Evolutionary conservation across 2,113 vertebrate species (phyloP), one percentile per base, ranked within the genome.

Genomic region (Hyla sarda): DNA sequence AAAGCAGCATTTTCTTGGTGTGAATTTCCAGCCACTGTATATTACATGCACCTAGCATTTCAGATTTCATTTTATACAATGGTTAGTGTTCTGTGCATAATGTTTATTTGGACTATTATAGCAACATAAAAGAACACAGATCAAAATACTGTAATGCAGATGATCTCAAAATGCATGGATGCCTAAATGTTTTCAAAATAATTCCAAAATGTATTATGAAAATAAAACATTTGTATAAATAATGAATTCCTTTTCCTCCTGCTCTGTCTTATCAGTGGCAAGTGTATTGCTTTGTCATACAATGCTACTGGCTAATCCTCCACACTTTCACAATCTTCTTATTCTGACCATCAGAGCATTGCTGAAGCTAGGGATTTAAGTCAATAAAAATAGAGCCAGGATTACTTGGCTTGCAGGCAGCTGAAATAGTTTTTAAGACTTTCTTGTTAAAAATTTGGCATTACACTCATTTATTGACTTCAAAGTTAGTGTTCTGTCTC

Each of bases 261-360:
- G 58, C 74, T 60, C 34, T 60, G 32, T 82, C 52, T 91, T 92
- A 91, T 91, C 90, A 89, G 83, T 87, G 76, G 72, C 34, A 85
- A 91, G 87, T 92, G 86, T 92, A 92, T 83, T 90, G 92, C 92
- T 94, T 93, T 93, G 93, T 94, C 92, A 92, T 90, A 90, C 87
- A 92, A 92, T 89, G 88, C 89, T 89, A 87, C 88, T 89, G 47
- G 88, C 90, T 93, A 93, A 95, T 93, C 94, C 92, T 91, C 89
- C 90, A 90, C 92, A 91, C 90, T 94, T 93, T 89, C 85, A 93
- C 92, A 91, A 93, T 93, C 93, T 95, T 91, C 94, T 94, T 94
- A 94, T 89, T 93, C 90, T 88, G 87, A 88, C 91, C 89, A 91
- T 89, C 89, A 88, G 32, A 60, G 89, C 89, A 88, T 85, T 91